These are phyloP conservation scores for Eristalis pertinax DNA, from an alignment of 2,888 invertebrate genomes.

Conservation along the genomic window DNA sequence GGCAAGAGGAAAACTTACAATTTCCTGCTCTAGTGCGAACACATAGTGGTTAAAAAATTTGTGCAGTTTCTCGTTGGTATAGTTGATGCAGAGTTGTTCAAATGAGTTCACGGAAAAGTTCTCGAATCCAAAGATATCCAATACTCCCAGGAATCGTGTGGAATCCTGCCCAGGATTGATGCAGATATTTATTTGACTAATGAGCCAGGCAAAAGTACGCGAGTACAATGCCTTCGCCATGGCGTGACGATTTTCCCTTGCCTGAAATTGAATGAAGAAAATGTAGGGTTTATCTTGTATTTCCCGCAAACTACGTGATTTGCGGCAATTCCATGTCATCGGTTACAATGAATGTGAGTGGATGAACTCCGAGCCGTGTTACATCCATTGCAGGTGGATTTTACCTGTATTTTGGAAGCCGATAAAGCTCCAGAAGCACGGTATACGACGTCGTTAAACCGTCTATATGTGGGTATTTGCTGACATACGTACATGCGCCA, in stretches of 20 bases:
- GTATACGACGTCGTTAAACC: not conserved
- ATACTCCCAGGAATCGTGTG: slow-evolving; percentile 90
- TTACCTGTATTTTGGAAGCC: not conserved
- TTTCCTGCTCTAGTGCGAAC: slow-evolving; percentile 95
- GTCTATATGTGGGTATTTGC: not conserved
- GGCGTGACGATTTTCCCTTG: slow-evolving; percentile 94
- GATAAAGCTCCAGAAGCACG: not conserved
- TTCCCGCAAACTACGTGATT: not conserved
- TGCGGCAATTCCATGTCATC: not conserved
- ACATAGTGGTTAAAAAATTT: slow-evolving; percentile 98
- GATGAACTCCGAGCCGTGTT: not conserved
- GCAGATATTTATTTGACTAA: slow-evolving; percentile 95
- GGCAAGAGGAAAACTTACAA: slow-evolving; percentile 85
- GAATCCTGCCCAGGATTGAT: slow-evolving; percentile 94
- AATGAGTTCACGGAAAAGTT: slow-evolving; percentile 95
- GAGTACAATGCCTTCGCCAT: slow-evolving; percentile 96
- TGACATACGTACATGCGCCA: not conserved
- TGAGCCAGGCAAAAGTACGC: slow-evolving; percentile 94
- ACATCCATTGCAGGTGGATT: not conserved
- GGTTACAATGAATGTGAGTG: not conserved
- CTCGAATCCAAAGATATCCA: slow-evolving; percentile 97
- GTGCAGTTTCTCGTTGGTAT: slow-evolving; percentile 96
- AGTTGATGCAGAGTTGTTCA: slow-evolving; percentile 96
- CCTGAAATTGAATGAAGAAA: slow-evolving; percentile 82
- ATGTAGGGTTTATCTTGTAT: not conserved